Evolutionary conservation across 2,888 invertebrate genomes (phyloP).

Genomic region (Cephus spinipes): DNA sequence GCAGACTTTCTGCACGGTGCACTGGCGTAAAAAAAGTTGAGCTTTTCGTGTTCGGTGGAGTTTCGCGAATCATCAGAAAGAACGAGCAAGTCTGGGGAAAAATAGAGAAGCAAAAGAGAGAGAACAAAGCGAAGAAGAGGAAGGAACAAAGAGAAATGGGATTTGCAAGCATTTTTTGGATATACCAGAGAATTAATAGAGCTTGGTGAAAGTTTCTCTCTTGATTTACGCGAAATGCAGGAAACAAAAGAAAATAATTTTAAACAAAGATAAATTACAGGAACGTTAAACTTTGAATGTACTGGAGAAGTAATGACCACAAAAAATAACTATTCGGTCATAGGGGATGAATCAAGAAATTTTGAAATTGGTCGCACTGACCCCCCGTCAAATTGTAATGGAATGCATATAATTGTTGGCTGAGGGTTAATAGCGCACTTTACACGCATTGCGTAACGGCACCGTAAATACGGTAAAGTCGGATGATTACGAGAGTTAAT

Average conservation of each 20-base stretch:
- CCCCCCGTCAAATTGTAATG: neutral
- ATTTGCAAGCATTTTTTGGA: neutral
- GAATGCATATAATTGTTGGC: neutral
- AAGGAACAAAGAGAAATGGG: neutral
- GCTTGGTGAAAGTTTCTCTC: neutral
- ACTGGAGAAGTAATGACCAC: neutral
- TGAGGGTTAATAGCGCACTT: neutral
- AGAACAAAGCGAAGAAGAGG: neutral
- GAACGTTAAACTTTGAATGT: neutral
- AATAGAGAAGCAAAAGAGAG: neutral
- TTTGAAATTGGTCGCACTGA: neutral
- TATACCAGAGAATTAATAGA: neutral
- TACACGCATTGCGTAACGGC: neutral
- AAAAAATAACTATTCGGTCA: neutral
- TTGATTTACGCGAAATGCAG: neutral
- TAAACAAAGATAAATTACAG: neutral
- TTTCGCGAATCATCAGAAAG: neutral
- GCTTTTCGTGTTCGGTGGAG: slow-evolving; percentile 17
- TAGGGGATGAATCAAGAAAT: neutral
- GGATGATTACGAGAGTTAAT: slow-evolving; percentile 36
- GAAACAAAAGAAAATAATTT: neutral
- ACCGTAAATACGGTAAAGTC: slow-evolving; percentile 20
- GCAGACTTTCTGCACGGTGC: neutral
- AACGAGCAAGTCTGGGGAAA: neutral
- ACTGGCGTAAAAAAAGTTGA: neutral